Percentiles rank a stretch among this genome's conserved stretches.
phyloP scores from a whole-genome alignment of 2,888 invertebrate genomes.

The Cantharis lateralis region DNA sequence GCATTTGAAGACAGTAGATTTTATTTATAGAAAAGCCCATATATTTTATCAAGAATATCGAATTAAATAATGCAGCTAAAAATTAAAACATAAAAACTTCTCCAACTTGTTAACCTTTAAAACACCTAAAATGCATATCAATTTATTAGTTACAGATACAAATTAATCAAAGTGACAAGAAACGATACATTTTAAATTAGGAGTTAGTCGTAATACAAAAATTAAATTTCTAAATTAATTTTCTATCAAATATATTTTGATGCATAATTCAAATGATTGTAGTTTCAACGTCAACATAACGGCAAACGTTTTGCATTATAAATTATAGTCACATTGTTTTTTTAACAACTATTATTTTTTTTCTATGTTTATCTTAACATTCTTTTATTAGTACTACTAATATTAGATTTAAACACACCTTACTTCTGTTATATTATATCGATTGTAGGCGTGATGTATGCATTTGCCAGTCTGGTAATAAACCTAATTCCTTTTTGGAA shows the following conservation, averaged over 20 bases:
- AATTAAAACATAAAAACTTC: not conserved
- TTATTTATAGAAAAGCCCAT: not conserved
- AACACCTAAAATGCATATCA: not conserved
- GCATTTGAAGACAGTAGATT: not conserved
- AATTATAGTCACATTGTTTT: not conserved
- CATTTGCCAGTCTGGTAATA: not conserved
- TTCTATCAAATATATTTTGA: not conserved
- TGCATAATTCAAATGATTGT: not conserved
- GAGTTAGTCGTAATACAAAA: not conserved
- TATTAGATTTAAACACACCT: not conserved
- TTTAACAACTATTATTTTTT: not conserved
- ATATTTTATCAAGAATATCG: not conserved
- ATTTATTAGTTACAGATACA: not conserved
- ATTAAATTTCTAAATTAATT: not conserved
- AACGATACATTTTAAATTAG: not conserved
- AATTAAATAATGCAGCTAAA: not conserved
- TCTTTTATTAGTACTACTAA: not conserved
- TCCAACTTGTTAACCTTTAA: not conserved
- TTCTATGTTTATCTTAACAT: not conserved
- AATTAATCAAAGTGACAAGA: not conserved
- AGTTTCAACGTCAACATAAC: not conserved
- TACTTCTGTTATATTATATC: not conserved
- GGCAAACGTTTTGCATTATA: not conserved
- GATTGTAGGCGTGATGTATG: not conserved
- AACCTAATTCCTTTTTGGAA: not conserved